Evolutionary conservation across 2,888 invertebrate genomes (phyloP), one percentile per base, ranked within the genome.

Genomic region (Mycalesis mineus): DNA sequence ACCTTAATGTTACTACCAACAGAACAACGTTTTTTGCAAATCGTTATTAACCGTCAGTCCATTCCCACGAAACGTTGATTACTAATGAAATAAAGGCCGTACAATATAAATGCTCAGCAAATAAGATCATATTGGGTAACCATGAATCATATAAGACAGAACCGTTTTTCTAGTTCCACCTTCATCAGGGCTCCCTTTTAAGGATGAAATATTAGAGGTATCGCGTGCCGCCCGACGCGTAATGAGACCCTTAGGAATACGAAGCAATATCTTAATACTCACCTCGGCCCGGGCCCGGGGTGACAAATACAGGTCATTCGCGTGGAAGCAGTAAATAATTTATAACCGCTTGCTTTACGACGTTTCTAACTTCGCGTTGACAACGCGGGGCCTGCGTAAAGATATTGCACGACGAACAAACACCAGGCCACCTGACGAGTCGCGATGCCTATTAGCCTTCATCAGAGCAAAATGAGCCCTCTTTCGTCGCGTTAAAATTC

Each of bases 251-350:
- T 67, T 68, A 78, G 87, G 89, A 84, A 82, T 84, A 84, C 78
- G 78, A 76, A 82, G 87, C 85, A 88, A 88, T 88, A 87, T 88
- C 88, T 84, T 89, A 88, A 88, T 87, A 88, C 80, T 78, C 73
- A 76, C 79, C 82, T 74, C 74, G 77, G 79, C 78, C 78, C 73
- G 72, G 77, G 79, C 78, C 78, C 73, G 72, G 74, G 77, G 82
- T 87, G 88, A 89, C 87, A 87, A 88, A 88, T 86, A 83, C 82
- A 75, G 76, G 71, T 71, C 74, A 77, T 82, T 84, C 74, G 83
- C 80, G 79, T 77, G 77, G 76, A 79, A 85, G 86, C 80, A 77
- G 85, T 85, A 81, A 82, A 87, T 88, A 86, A 88, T 88, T 87
- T 88, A 88, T 84, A 84, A 85, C 80, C 77, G 74, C 73, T 72